phyloP scores from a whole-genome alignment of 1,140 invertebrate species.

The Cydia amplana region DNA sequence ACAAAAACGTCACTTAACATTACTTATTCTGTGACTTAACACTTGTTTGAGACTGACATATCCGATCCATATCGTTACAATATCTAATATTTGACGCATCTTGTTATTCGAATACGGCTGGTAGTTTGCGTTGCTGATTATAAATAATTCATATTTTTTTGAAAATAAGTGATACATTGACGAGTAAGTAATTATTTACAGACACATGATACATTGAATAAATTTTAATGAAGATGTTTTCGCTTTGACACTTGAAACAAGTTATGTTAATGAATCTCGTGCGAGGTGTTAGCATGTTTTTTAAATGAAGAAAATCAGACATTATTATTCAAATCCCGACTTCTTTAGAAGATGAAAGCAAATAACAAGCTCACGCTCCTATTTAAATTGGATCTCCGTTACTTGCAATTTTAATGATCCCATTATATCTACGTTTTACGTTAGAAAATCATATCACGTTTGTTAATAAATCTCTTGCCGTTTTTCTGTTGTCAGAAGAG shows the following conservation, averaged over 20 bases:
- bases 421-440: background rate
- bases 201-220: too few species aligned
- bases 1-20: too few species aligned
- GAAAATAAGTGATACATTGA: too few species aligned
- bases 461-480: background rate
- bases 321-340: slow-evolving; percentile 8
- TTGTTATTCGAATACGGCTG: too few species aligned
- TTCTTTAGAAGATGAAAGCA: background rate
- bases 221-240: too few species aligned
- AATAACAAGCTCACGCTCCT: slow-evolving; percentile 13
- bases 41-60: too few species aligned
- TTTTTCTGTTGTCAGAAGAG: background rate
- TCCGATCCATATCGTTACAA: too few species aligned
- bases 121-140: too few species aligned
- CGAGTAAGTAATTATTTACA: too few species aligned
- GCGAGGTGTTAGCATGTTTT: background rate
- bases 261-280: background rate
- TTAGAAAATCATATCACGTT: slow-evolving; percentile 17
- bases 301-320: background rate
- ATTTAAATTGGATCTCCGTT: slow-evolving; percentile 7
- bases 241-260: background rate
- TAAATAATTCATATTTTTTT: too few species aligned
- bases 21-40: too few species aligned
- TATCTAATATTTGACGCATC: too few species aligned
- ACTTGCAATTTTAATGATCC: slow-evolving; percentile 14